Evolutionary conservation across 2,888 invertebrate genomes (phyloP).

Genomic region (Corbicula japonica): DNA sequence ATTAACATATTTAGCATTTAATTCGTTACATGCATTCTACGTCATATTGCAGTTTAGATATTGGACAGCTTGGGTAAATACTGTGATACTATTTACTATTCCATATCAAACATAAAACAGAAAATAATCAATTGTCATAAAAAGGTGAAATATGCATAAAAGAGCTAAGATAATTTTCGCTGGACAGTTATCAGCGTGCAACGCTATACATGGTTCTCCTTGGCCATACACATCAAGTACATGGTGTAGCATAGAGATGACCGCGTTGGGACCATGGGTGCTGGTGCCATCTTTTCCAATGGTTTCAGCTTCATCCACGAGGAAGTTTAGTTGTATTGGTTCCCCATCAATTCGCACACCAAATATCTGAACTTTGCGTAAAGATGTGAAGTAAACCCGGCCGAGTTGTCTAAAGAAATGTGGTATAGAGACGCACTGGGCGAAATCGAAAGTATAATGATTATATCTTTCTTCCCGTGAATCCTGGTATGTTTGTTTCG

Average conservation of each 20-base stretch:
- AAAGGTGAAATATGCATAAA: too few relatives aligned
- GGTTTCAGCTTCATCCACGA: conserved; percentile 46
- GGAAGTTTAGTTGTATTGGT: conserved; percentile 42
- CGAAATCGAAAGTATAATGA: conserved; percentile 49
- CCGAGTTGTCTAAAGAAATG: conserved; percentile 42
- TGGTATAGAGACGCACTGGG: conserved; percentile 38
- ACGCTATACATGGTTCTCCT: conserved; percentile 11
- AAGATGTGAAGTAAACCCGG: conserved; percentile 35
- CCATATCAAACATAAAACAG: too few relatives aligned
- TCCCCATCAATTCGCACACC: conserved; percentile 45
- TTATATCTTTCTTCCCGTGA: neutral
- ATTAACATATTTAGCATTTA: too few relatives aligned
- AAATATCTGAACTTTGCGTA: conserved; percentile 53
- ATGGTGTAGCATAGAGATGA: conserved; percentile 48
- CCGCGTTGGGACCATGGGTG: conserved; percentile 43
- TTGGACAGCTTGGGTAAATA: too few relatives aligned
- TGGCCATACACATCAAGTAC: conserved; percentile 24
- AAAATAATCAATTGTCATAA: too few relatives aligned
- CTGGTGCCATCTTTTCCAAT: conserved; percentile 38
- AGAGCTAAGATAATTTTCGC: too few relatives aligned
- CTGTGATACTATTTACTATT: too few relatives aligned
- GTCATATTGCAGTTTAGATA: too few relatives aligned
- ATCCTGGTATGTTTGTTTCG: conserved; percentile 4
- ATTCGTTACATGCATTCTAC: too few relatives aligned
- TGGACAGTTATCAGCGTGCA: conserved; percentile 46